Percentiles rank a stretch among this genome's conserved stretches.
These are phyloP conservation scores for Steinernema carpocapsae DNA, from an alignment of 2,888 invertebrate species.

Conservation along the genomic window DNA sequence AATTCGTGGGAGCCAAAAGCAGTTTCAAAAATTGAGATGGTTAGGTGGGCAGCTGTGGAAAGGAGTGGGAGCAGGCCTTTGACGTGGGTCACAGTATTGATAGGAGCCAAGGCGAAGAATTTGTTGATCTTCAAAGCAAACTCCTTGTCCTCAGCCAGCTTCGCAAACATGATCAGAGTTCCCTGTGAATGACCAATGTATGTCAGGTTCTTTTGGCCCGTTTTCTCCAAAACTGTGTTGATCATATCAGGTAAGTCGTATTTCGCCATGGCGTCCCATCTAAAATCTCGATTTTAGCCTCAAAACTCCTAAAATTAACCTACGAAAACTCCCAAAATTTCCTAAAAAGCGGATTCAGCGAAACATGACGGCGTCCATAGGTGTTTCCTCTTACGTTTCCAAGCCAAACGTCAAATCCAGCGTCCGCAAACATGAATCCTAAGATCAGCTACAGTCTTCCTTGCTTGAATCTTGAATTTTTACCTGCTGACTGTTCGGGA, in stretches of 20 bases:
- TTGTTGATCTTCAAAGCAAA: not conserved
- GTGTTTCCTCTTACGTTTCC: constrained; percentile 84
- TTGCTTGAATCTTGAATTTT: not conserved
- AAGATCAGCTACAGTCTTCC: not conserved
- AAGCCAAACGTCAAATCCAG: constrained; percentile 80
- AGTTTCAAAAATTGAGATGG: not conserved
- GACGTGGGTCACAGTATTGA: constrained; percentile 1
- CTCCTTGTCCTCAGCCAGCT: not conserved
- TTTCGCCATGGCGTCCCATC: constrained; percentile 85
- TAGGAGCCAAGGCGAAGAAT: constrained; percentile 26
- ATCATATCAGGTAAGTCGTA: constrained; percentile 85
- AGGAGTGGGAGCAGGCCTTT: not conserved
- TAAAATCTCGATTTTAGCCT: constrained; percentile 68
- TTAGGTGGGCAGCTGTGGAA: not conserved
- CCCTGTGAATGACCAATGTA: constrained; percentile 91
- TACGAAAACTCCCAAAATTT: constrained; percentile 1
- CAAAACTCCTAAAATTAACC: not conserved
- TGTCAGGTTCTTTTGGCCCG: constrained; percentile 75
- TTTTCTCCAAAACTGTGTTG: constrained; percentile 75
- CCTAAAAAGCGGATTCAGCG: not conserved
- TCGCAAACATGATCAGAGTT: constrained; percentile 51
- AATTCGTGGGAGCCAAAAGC: not conserved
- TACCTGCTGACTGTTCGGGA: not conserved
- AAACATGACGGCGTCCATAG: constrained; percentile 74
- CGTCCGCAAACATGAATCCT: constrained; percentile 68